Evolutionary conservation across 2,888 invertebrate genomes (phyloP), one percentile per base, ranked within the genome.

Genomic region (Polydrusus pterygomalis): DNA sequence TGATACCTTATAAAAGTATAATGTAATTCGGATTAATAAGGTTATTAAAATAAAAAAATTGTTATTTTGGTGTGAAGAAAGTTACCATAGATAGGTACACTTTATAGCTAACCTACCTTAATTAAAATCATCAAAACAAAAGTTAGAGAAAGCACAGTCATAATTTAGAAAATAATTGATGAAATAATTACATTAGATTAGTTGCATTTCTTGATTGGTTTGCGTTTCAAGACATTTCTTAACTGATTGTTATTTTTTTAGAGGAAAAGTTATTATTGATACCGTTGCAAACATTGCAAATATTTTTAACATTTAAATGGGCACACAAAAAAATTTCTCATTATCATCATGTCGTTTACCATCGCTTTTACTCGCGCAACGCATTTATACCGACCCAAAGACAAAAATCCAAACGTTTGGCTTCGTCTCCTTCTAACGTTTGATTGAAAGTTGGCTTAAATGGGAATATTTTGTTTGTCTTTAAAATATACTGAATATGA

Each of bases 121-220:
- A 60, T 60, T 60, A 60, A 15, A 60, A 17, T 38, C 11, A 60
- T 60, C 58, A 18, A 15, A 60, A 60, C 58, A 60, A 60, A 60
- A 60, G 58, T 34, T 18, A 17, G 38, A 17, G 58, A 60, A 60
- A 60, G 58, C 58, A 60, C 18, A 34, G 17, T 5, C 11, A 54
- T 11, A 17, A 2, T 60, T 40, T 60, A 58, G 34, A 58, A 6
- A 45, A 34, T 34, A 30, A 54, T n/a, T n/a, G n/a, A n/a, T n/a
- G n/a, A n/a, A n/a, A n/a, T n/a, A n/a, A n/a, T 56, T 56, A 56
- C 25, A 10, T 13, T 34, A 38, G 30, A 17, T 38, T 58, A 58
- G 34, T 58, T 58, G 30, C 30, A 56, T 30, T 56, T 25, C n/a
- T 20, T 34, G 56, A 34, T 58, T 18, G 13, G 18, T 20, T 25